These are phyloP conservation scores for Euzetes globulus DNA, from an alignment of 2,888 invertebrate species.

Conservation along the genomic window DNA sequence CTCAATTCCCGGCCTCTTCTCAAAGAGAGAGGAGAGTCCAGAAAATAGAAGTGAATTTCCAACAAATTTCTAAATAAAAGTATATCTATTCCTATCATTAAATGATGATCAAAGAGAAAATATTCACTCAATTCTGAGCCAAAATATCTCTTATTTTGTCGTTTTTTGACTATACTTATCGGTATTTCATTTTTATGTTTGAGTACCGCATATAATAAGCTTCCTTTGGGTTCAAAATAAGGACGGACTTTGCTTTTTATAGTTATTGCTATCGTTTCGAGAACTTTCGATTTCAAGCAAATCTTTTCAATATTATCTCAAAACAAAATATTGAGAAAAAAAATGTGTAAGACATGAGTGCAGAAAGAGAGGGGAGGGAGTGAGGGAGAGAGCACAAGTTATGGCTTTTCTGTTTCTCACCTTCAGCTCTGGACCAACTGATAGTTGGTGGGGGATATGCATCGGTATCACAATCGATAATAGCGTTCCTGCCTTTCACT, in stretches of 20 bases:
- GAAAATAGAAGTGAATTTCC: neutral
- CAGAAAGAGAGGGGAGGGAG: neutral
- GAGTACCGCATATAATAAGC: slow-evolving; percentile 16
- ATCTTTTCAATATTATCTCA: slow-evolving; percentile 5
- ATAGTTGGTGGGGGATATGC: slow-evolving; percentile 42
- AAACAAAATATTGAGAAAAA: neutral
- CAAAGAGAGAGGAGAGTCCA: neutral
- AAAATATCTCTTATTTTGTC: neutral
- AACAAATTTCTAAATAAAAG: slow-evolving; percentile 21
- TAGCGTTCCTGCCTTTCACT: slow-evolving; percentile 42
- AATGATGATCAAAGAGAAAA: slow-evolving; percentile 18
- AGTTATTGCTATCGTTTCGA: slow-evolving; percentile 22
- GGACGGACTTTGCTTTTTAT: neutral
- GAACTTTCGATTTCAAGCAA: neutral
- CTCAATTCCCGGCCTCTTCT: neutral
- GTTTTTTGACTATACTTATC: neutral
- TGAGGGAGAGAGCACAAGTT: neutral
- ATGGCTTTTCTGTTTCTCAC: slow-evolving; percentile 3
- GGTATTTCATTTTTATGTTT: slow-evolving; percentile 22
- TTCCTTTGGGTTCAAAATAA: neutral
- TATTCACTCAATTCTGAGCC: slow-evolving; percentile 15
- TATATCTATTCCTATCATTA: slow-evolving; percentile 21
- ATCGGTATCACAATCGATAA: slow-evolving; percentile 42
- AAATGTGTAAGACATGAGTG: neutral
- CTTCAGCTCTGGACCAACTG: slow-evolving; percentile 39